Conservation (phyloP, 2,113 vertebrate genomes). For the Puntigrus tetrazona region DNA sequence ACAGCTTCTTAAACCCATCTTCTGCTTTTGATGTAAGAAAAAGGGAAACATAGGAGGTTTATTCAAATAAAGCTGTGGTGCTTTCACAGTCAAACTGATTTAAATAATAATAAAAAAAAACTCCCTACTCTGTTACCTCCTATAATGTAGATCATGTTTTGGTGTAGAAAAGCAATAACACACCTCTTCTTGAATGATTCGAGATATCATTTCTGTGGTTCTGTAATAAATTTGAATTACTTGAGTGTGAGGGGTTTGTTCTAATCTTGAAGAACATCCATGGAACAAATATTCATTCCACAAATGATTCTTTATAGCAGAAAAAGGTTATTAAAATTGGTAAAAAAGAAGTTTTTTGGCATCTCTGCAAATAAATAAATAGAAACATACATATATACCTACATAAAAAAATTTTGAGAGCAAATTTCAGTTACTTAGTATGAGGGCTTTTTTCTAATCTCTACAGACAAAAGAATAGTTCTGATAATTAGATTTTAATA, state of each 20-base stretch:
- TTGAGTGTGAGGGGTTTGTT: not conserved
- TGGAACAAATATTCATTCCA: too few species aligned
- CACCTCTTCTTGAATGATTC: not conserved
- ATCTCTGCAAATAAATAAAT: too few species aligned
- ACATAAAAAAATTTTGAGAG: too few species aligned
- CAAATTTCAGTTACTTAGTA: too few species aligned
- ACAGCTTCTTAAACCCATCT: not conserved
- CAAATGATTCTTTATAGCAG: not conserved
- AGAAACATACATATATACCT: too few species aligned
- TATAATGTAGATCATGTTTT: not conserved
- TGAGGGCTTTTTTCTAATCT: too few species aligned
- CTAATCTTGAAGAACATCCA: too few species aligned
- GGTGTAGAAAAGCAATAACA: not conserved
- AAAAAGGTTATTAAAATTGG: not conserved
- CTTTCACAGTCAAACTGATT: constrained; percentile 2
- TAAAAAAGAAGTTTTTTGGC: too few species aligned
- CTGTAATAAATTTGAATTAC: too few species aligned
- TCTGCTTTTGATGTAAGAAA: not conserved
- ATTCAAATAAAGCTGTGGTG: not conserved
- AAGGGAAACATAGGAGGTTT: not conserved
- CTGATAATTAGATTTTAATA: too few species aligned
- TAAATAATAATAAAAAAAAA: constrained; percentile 16
- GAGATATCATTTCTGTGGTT: not conserved
- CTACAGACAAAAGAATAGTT: too few species aligned
- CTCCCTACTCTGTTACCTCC: not conserved